Percentiles rank a stretch among this genome's conserved stretches.
These are phyloP conservation scores for Andinoacara biseriatus DNA, from an alignment of 2,113 vertebrate species.

Conservation along the genomic window DNA sequence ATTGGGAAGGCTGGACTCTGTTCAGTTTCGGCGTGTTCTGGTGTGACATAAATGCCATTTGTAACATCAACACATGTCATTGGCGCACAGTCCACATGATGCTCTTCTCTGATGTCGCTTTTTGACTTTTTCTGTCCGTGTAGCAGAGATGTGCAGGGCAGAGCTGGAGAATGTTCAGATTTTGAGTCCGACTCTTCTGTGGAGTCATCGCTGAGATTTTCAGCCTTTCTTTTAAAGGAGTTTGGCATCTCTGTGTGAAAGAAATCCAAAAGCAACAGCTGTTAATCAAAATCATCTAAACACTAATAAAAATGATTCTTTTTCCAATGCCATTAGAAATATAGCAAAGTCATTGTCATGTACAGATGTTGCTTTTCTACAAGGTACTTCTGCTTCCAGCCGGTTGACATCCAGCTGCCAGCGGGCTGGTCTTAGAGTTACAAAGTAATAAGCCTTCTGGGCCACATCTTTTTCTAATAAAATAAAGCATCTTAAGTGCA, in stretches of 20 bases:
- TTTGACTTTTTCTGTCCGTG: background rate
- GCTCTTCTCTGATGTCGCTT: background rate
- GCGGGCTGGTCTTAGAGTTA: background rate
- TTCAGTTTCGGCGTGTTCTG: background rate
- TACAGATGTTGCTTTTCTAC: fast-evolving
- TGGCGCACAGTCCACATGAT: background rate
- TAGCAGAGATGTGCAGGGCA: background rate
- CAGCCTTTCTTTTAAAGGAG: background rate
- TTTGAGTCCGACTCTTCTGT: background rate
- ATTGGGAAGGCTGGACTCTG: background rate
- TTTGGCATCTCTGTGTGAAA: background rate
- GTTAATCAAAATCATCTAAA: background rate
- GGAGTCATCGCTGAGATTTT: fast-evolving
- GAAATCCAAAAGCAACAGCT: background rate
- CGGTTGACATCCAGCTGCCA: too few relatives aligned
- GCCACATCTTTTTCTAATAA: too few relatives aligned
- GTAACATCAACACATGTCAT: background rate
- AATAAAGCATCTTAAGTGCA: background rate
- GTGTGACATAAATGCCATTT: constrained; percentile 20
- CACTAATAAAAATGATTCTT: background rate
- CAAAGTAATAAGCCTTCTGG: background rate
- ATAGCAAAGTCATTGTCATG: fast-evolving
- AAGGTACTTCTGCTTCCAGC: fast-evolving
- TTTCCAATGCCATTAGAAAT: background rate
- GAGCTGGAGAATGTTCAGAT: background rate